Evolutionary conservation across 2,888 invertebrate species (phyloP).

Genomic region (Pollenia angustigena): DNA sequence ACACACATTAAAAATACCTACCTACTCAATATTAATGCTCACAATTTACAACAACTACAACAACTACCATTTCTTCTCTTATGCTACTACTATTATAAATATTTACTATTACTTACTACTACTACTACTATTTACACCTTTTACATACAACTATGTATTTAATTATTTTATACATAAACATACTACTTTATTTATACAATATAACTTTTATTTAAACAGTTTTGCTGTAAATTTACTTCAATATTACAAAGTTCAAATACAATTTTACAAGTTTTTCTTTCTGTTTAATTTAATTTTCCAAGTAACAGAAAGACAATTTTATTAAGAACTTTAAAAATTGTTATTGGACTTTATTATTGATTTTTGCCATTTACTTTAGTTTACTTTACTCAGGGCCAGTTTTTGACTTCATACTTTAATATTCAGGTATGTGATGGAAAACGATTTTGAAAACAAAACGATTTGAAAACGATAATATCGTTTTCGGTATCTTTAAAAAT

Average conservation of each 20-base stretch:
- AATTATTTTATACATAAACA: neutral
- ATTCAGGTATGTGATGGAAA: too few relatives aligned
- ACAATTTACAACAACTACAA: neutral
- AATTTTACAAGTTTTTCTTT: slow-evolving; percentile 23
- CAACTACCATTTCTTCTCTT: neutral
- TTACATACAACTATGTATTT: slow-evolving; percentile 16
- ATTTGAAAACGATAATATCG: too few relatives aligned
- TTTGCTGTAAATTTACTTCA: slow-evolving; percentile 29
- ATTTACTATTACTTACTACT: slow-evolving; percentile 11
- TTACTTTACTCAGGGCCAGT: neutral
- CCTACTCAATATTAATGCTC: slow-evolving; percentile 38
- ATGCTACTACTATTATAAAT: slow-evolving; percentile 26
- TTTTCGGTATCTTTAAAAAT: too few relatives aligned
- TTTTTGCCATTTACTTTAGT: slow-evolving; percentile 16
- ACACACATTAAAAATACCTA: slow-evolving; percentile 19
- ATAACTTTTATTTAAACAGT: slow-evolving; percentile 4
- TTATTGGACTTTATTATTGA: slow-evolving; percentile 50
- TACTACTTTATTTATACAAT: neutral
- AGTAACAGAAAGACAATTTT: neutral
- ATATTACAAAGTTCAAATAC: slow-evolving; percentile 23
- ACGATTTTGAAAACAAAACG: too few relatives aligned
- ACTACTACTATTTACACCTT: slow-evolving; percentile 27
- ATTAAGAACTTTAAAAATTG: slow-evolving; percentile 27
- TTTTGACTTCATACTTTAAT: too few relatives aligned
- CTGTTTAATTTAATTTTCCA: neutral